Evolutionary conservation across 2,113 vertebrate genomes (phyloP), one percentile per base, ranked within the genome.

Genomic region (Oreotrochilus melanogaster): DNA sequence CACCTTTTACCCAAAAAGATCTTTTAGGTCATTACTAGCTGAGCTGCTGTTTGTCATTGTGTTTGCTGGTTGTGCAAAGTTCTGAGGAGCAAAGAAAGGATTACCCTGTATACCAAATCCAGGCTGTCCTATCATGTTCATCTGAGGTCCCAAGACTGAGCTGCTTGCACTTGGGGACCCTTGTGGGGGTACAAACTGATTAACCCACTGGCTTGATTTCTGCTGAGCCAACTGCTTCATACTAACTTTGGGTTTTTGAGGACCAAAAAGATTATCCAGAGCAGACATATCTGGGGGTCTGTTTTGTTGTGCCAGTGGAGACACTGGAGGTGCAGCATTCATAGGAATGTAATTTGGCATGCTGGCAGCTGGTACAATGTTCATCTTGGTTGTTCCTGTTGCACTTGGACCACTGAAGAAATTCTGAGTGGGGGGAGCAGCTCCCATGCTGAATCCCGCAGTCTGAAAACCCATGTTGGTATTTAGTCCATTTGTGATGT

Each of bases 11-110:
- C 99, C 99, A 78, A 99, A 99, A 73, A 99, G 98, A 97, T 99
- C 99, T 97, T 99, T 99, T 89, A 99, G 98, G 92, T 99, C 99
- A 71, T 98, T 99, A 98, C 98, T 99, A 97, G 98, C 98, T 16
- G 99, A 99, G 43, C 98, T 98, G 92, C 98, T 99, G 58, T 95
- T 99, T 97, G 98, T 98, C 91, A 99, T 95, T n/a, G 97, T 98
- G 86, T 98, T 98, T 75, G 98, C 96, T 31, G 98, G 97, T 95
- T 99, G 99, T 93, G 98, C 96, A 76, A 99, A 99, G 98, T 99
- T 99, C 98, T 99, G 99, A 13, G 99, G 99, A 95, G 96, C 99
- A 97, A 99, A 99, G 97, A 99, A 99, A 64, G 99, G 99, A 95
- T 99, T 99, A 60, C 98, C 98, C 97, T 99, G 99, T 96, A 99